Percentiles rank a stretch among this genome's conserved stretches.
These are phyloP conservation scores for Meteorus sp. DNA, from an alignment of 1,140 invertebrate species.

Conservation along the genomic window DNA sequence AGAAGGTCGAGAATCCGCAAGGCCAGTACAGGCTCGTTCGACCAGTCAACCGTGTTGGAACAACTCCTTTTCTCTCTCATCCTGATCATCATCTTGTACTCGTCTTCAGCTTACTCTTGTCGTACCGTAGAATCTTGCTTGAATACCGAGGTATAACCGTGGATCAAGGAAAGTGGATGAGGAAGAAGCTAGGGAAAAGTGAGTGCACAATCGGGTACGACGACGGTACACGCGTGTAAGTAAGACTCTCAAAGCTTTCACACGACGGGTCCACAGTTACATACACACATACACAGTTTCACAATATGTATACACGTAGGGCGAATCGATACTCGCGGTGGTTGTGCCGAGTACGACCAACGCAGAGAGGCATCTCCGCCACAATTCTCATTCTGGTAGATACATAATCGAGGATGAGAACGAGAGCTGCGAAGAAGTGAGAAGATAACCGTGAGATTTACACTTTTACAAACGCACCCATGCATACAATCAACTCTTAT, in stretches of 20 bases:
- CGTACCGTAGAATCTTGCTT: background rate
- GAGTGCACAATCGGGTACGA: constrained; percentile 2
- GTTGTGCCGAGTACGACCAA: constrained; percentile 9
- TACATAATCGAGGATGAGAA: background rate
- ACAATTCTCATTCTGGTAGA: background rate
- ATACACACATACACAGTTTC: too few species aligned
- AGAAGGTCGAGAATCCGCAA: constrained; percentile 39
- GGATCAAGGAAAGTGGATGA: constrained; percentile 1
- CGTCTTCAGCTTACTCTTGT: background rate
- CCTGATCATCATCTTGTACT: background rate
- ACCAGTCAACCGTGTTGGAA: constrained; percentile 41
- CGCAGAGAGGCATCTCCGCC: background rate
- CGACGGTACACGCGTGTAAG: constrained; percentile 22
- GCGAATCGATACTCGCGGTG: constrained; percentile 14
- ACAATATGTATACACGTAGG: too few species aligned
- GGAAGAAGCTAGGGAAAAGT: background rate
- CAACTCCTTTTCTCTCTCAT: constrained; percentile 23
- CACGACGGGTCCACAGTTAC: constrained; percentile 24
- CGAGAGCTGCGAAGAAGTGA: background rate
- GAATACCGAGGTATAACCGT: background rate
- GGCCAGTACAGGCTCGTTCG: constrained; percentile 37
- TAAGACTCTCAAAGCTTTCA: constrained; percentile 31
- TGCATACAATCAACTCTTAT: too few species aligned
- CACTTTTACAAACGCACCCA: too few species aligned
- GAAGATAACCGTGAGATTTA: background rate